A percentile compares a stretch with the other conserved stretches of the same genome.
phyloP scores from a whole-genome alignment of 2,113 vertebrate genomes.

The Camelus bactrianus region DNA sequence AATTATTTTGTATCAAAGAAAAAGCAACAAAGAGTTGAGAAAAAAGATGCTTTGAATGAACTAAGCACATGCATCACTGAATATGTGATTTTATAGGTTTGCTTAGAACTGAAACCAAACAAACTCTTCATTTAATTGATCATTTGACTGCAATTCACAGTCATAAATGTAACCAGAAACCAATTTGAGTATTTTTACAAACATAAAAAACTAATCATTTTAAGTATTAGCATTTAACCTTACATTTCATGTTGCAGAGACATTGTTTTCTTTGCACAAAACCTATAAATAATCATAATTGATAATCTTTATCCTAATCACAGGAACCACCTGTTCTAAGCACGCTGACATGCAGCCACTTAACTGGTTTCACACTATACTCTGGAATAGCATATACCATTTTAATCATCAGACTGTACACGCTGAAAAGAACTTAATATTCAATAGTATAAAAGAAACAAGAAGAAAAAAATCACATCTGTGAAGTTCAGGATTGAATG shows the following conservation, averaged over 20 bases:
- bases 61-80: not conserved
- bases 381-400: conserved; percentile 59
- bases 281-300: conserved; percentile 71
- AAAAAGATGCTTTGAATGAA: not conserved
- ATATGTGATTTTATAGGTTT: not conserved
- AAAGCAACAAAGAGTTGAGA: not conserved
- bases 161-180: not conserved
- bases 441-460: conserved; percentile 67
- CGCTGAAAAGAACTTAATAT: conserved; percentile 57
- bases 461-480: conserved; percentile 47
- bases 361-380: not conserved
- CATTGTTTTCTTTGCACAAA: not conserved
- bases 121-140: not conserved
- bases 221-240: not conserved
- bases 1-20: not conserved
- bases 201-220: not conserved
- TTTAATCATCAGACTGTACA: conserved; percentile 64
- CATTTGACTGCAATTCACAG: not conserved
- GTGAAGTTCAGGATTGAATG: conserved; percentile 14
- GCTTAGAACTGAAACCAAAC: not conserved
- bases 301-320: conserved; percentile 24
- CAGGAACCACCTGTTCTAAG: conserved; percentile 50
- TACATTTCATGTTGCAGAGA: not conserved
- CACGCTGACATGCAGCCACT: not conserved
- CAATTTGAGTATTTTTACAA: not conserved